These are phyloP conservation scores for Epistrophe grossulariae DNA, from an alignment of 2,888 invertebrate genomes.

Conservation along the genomic window DNA sequence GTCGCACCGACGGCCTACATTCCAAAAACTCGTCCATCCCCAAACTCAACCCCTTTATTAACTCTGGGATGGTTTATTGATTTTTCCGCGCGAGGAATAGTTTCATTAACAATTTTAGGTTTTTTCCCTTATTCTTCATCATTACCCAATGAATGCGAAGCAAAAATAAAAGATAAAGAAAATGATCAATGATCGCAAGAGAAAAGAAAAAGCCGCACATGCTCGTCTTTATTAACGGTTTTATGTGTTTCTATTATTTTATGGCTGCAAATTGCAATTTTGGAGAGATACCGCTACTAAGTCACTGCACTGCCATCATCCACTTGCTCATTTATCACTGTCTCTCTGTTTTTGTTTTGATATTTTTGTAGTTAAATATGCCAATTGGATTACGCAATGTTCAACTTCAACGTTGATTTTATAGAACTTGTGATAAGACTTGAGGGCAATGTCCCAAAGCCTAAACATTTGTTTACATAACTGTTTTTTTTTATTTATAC, in stretches of 20 bases:
- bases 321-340: neutral
- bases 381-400: slow-evolving; percentile 22
- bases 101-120: slow-evolving; percentile 1
- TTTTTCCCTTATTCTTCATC: slow-evolving; percentile 27
- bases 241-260: neutral
- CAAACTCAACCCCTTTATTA: slow-evolving; percentile 25
- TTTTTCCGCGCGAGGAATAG: slow-evolving; percentile 56
- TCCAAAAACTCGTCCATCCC: slow-evolving; percentile 3
- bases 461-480: slow-evolving; percentile 22
- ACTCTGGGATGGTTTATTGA: slow-evolving; percentile 63
- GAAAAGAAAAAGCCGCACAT: neutral
- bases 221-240: slow-evolving; percentile 5
- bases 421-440: neutral
- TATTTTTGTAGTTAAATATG: neutral
- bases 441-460: slow-evolving; percentile 9
- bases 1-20: neutral
- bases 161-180: neutral
- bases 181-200: neutral
- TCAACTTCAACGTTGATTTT: neutral
- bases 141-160: slow-evolving; percentile 44
- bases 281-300: slow-evolving; percentile 7
- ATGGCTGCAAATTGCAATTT: neutral
- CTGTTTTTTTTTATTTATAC: slow-evolving; percentile 3
- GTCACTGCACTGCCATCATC: neutral
- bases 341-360: slow-evolving; percentile 23